Conservation (phyloP, 2,888 invertebrate genomes). For the Agriopis marginaria region DNA sequence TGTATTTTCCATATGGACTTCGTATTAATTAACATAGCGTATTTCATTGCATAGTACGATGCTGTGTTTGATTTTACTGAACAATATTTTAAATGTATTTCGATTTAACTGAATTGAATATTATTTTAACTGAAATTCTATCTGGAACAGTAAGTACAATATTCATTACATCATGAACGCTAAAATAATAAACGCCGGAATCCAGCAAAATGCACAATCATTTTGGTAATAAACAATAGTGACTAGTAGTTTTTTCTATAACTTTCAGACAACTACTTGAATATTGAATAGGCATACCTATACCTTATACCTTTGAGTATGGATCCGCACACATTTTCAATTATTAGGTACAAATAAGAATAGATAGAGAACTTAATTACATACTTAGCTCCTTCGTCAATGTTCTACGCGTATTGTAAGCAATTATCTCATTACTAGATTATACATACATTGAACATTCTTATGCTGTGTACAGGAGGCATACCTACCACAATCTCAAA, state of each 20-base stretch:
- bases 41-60: neutral
- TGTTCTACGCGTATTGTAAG: neutral
- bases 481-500: too few relatives aligned
- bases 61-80: neutral
- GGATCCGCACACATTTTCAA: too few relatives aligned
- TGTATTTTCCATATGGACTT: neutral
- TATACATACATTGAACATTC: too few relatives aligned
- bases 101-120: neutral
- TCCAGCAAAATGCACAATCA: neutral
- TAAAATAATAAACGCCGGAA: neutral
- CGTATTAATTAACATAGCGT: slow-evolving; percentile 1
- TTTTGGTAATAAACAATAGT: neutral
- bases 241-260: neutral
- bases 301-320: too few relatives aligned
- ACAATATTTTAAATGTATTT: neutral
- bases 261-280: too few relatives aligned
- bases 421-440: neutral
- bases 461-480: too few relatives aligned
- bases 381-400: neutral
- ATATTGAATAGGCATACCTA: too few relatives aligned
- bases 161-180: neutral
- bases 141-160: neutral
- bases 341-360: too few relatives aligned
- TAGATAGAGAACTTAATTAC: neutral
- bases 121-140: slow-evolving; percentile 2